Evolutionary conservation across 2,113 vertebrate genomes (phyloP).

Genomic region (Asarcornis scutulata): DNA sequence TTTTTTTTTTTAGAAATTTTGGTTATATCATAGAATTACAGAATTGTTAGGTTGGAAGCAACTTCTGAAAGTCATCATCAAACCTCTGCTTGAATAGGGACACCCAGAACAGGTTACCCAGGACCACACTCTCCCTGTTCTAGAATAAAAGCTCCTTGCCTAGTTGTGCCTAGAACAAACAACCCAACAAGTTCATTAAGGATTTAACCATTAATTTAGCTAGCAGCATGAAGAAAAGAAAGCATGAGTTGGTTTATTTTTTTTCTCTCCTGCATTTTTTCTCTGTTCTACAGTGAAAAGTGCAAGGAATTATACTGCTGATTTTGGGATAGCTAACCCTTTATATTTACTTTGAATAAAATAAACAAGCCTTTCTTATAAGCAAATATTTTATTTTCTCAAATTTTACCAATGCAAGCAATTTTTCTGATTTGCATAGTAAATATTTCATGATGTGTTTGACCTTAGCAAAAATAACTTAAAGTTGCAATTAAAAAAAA

Average conservation of each 20-base stretch:
- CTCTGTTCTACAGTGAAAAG: background rate
- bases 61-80: background rate
- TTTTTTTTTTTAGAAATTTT: too few species aligned
- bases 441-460: background rate
- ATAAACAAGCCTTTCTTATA: background rate
- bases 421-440: background rate
- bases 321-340: background rate
- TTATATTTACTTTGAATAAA: slow-evolving; percentile 1
- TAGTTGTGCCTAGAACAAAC: background rate
- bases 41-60: background rate
- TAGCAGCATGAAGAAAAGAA: background rate
- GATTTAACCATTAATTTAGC: background rate
- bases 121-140: background rate
- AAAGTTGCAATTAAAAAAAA: background rate
- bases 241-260: background rate
- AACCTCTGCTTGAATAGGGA: background rate
- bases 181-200: background rate
- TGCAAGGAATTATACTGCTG: background rate
- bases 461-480: background rate
- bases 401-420: background rate
- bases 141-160: background rate
- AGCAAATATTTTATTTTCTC: background rate
- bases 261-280: background rate
- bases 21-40: background rate
- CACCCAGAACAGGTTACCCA: background rate